These are phyloP conservation scores for Rhizomys pruinosus DNA, from an alignment of 2,113 vertebrate genomes.

Conservation along the genomic window DNA sequence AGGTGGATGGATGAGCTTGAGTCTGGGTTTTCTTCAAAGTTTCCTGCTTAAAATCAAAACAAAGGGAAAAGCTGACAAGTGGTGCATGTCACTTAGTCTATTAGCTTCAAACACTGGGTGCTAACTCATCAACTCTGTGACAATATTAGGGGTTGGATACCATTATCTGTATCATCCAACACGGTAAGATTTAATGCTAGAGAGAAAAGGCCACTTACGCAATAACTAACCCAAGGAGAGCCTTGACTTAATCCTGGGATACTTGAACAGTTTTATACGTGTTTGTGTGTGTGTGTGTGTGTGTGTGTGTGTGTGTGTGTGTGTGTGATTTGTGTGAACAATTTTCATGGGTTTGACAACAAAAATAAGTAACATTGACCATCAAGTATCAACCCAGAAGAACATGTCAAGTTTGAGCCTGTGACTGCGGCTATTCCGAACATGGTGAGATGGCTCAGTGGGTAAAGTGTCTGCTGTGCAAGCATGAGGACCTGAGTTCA, in stretches of 20 bases:
- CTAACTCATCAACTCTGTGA: too few relatives aligned
- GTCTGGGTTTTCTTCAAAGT: too few relatives aligned
- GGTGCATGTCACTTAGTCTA: neutral
- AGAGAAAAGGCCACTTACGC: neutral
- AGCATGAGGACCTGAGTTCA: neutral
- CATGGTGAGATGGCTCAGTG: neutral
- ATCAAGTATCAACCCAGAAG: neutral
- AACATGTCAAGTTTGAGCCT: neutral
- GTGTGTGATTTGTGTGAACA: too few relatives aligned
- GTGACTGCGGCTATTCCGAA: neutral
- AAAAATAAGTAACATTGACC: neutral
- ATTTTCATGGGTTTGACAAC: neutral
- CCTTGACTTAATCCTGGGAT: neutral
- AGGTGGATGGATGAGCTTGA: neutral
- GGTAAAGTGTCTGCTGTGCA: neutral
- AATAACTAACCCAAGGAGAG: neutral
- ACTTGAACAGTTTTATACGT: neutral
- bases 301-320: neutral
- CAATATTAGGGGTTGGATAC: neutral
- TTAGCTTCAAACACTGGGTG: neutral
- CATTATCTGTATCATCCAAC: neutral
- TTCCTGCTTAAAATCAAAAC: neutral
- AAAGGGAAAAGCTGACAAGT: neutral
- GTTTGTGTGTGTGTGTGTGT: too few relatives aligned
- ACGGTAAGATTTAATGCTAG: neutral